These are phyloP conservation scores for Crossocerus cetratus DNA, from an alignment of 2,888 invertebrate genomes.

Conservation along the genomic window DNA sequence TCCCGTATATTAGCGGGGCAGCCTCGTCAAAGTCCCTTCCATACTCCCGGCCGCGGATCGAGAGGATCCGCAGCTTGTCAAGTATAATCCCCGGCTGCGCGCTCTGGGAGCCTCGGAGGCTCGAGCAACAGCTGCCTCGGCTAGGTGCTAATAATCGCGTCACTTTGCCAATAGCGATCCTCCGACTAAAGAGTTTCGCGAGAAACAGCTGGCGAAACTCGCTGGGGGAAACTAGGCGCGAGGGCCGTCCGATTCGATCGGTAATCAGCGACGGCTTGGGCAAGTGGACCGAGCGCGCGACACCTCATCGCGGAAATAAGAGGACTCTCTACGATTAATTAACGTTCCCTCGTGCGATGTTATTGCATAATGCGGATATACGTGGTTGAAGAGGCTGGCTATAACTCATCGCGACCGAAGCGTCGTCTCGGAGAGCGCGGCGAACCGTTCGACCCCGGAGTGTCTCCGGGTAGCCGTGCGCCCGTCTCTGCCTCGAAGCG, in stretches of 20 bases:
- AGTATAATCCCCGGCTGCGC: too few relatives aligned
- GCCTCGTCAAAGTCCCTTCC: slow-evolving; percentile 16
- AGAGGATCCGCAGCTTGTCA: too few relatives aligned
- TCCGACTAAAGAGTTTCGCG: too few relatives aligned
- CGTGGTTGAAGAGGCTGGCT: neutral
- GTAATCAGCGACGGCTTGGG: too few relatives aligned
- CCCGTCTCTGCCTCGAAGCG: neutral
- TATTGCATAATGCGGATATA: neutral
- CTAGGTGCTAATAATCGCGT: too few relatives aligned
- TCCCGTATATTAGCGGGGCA: slow-evolving; percentile 27
- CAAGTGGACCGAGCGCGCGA: too few relatives aligned
- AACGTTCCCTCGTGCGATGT: neutral
- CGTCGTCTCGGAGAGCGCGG: neutral
- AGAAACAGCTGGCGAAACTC: too few relatives aligned
- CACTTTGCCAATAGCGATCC: too few relatives aligned
- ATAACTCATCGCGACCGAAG: slow-evolving; percentile 18
- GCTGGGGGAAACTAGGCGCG: too few relatives aligned
- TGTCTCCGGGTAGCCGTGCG: neutral
- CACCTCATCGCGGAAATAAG: neutral
- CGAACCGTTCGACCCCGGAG: neutral
- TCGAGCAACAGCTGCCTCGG: too few relatives aligned
- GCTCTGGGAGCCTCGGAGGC: too few relatives aligned
- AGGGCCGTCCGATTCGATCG: too few relatives aligned
- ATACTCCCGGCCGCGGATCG: neutral
- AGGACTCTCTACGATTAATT: neutral